Evolutionary conservation across 2,888 invertebrate species (phyloP).

Genomic region (Rhimphoctona megacephalus): DNA sequence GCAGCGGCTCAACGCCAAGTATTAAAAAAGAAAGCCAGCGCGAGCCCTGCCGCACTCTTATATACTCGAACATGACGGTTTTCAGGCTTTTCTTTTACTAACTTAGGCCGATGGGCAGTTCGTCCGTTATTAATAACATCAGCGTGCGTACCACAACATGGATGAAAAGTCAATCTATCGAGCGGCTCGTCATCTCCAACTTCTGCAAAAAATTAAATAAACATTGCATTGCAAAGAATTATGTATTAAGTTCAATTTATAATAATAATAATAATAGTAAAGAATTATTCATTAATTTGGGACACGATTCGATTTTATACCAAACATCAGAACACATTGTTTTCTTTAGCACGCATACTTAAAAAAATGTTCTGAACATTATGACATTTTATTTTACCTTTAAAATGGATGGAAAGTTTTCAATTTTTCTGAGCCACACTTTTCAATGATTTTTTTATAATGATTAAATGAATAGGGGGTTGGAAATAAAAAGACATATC

Average conservation of each 20-base stretch:
- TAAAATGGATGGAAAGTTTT: no score
- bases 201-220: conserved; percentile 72
- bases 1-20: no score
- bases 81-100: no score
- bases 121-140: conserved; percentile 95
- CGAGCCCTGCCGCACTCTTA: no score
- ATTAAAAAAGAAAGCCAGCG: no score
- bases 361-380: no score
- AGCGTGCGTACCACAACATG: conserved; percentile 96
- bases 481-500: conserved; percentile 15
- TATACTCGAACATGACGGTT: no score
- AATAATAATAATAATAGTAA: neutral
- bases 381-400: no score
- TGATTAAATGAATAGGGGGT: neutral
- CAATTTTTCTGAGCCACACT: neutral
- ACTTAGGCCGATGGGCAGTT: conserved; percentile 97
- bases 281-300: no score
- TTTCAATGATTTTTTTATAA: neutral
- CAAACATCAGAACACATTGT: no score
- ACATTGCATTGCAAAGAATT: neutral
- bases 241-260: neutral
- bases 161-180: conserved; percentile 94
- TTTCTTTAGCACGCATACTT: no score
- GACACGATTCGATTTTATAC: neutral
- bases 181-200: conserved; percentile 81